Evolutionary conservation across 2,888 invertebrate genomes (phyloP).

Genomic region (Drosophila neotestacea): DNA sequence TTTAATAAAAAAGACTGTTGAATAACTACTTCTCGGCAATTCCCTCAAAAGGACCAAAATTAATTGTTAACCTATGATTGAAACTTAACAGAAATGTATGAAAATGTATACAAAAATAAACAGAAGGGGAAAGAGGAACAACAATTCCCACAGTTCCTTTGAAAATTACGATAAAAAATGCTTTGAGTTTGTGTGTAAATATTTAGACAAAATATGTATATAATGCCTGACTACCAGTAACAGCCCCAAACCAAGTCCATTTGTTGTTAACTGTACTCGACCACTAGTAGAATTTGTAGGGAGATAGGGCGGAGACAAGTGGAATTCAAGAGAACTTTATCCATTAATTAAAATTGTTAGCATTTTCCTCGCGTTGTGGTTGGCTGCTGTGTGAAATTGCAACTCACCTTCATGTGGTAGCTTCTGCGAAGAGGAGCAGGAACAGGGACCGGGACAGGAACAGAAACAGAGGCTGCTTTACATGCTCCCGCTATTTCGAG

Average conservation of each 20-base stretch:
- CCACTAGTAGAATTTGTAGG: constrained; percentile 15
- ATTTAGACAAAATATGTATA: constrained; percentile 56
- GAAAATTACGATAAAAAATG: constrained; percentile 13
- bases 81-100: neutral
- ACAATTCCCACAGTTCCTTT: constrained; percentile 15
- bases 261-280: constrained; percentile 5
- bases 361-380: constrained; percentile 68
- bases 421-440: neutral
- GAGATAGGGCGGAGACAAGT: constrained; percentile 5
- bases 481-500: constrained; percentile 48
- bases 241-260: neutral
- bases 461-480: constrained; percentile 1
- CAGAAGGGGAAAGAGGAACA: neutral
- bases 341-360: constrained; percentile 84
- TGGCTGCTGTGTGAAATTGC: constrained; percentile 58
- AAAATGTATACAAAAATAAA: neutral
- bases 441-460: neutral
- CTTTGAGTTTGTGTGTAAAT: constrained; percentile 55
- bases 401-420: constrained; percentile 24
- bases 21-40: constrained; percentile 29
- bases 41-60: neutral
- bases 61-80: constrained; percentile 1
- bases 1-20: constrained; percentile 50
- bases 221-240: constrained; percentile 35
- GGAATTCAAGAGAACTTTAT: constrained; percentile 82